Base-by-base conservation (phyloP, 2,888 invertebrate genomes). In the Fabriciana adippe region DNA sequence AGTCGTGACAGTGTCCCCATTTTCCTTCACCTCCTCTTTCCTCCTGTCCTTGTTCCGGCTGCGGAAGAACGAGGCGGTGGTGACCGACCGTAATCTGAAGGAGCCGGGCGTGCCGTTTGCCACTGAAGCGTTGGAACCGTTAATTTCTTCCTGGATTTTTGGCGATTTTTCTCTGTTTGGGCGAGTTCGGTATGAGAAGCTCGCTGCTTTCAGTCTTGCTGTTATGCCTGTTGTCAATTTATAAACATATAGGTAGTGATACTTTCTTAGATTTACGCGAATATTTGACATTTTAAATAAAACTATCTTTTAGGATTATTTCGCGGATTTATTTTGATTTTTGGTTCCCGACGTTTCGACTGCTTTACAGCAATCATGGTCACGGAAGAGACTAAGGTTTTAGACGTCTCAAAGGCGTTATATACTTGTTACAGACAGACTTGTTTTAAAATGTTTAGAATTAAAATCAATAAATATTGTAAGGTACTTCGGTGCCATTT, bases 11-110 rank as follows among this genome's bases (percentile, higher is more conserved):
- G 78, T 79, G 51, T 89, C 88, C 0, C 84, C 84, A 55, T 85
- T 89, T 54, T 84, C 85, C 61, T 80, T 82, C 4, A 72, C 74
- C 8, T 82, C 78, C 64, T 84, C 69, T 76, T 82, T 76, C 65
- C 78, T 78, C 72, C 81, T 83, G 18, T 86, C 84, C 53, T 81
- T 85, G 69, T 81, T 83, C 54, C 83, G 76, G 62, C 79, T 81
- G 41, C 82, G 75, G 75, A 92, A 88, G 80, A 90, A 85, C 2
- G 90, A 89, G 11, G 84, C 89, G 5, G 86, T 88, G 16, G 90
- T 90, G 59, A 88, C 85, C 18, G 90, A 88, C 0, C 90, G 80
- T 64, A 83, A 82, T n/a, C 88, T 78, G 79, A 87, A 88, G 11
- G 86, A 86, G 54, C 83, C 83, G 2, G 81, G 82, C 3, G 80